These are phyloP conservation scores for Timandra comae DNA, from an alignment of 2,888 invertebrate species.

Conservation along the genomic window DNA sequence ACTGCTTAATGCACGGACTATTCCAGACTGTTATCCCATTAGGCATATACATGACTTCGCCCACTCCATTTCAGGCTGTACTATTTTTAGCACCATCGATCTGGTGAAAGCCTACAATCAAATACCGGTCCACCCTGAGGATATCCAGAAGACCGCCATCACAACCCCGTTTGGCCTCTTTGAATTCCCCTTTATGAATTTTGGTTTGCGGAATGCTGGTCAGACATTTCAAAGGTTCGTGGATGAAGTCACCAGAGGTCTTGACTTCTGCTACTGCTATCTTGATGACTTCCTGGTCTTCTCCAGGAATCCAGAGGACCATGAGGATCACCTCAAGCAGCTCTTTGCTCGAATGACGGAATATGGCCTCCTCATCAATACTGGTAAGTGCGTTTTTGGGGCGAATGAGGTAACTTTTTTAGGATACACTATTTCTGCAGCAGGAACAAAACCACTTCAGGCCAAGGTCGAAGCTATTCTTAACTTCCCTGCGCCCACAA, in stretches of 20 bases:
- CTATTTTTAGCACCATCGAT: conserved; percentile 15
- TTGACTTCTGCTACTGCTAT: conserved; percentile 11
- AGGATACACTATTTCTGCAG: neutral
- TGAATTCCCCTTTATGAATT: conserved; percentile 44
- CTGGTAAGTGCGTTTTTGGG: conserved; percentile 2
- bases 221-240: conserved; percentile 18
- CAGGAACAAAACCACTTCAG: neutral
- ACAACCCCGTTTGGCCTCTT: conserved; percentile 22
- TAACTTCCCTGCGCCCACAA: conserved; percentile 10
- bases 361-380: conserved; percentile 1
- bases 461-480: neutral
- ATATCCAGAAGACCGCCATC: conserved; percentile 39
- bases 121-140: conserved; percentile 35
- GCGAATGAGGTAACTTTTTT: conserved; percentile 1
- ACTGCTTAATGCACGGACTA: conserved; percentile 28
- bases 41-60: conserved; percentile 9
- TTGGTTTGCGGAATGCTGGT: conserved; percentile 21
- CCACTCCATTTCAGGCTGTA: conserved; percentile 5
- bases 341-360: neutral
- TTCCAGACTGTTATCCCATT: conserved; percentile 34
- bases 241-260: conserved; percentile 7
- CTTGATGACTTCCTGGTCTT: conserved; percentile 4
- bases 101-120: conserved; percentile 38
- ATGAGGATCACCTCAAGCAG: neutral
- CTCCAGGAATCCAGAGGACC: neutral